A percentile compares a stretch with the other conserved stretches of the same genome.
Conservation (phyloP, 2,797 vertebrate species). For the Enteromius trimaculatus region DNA sequence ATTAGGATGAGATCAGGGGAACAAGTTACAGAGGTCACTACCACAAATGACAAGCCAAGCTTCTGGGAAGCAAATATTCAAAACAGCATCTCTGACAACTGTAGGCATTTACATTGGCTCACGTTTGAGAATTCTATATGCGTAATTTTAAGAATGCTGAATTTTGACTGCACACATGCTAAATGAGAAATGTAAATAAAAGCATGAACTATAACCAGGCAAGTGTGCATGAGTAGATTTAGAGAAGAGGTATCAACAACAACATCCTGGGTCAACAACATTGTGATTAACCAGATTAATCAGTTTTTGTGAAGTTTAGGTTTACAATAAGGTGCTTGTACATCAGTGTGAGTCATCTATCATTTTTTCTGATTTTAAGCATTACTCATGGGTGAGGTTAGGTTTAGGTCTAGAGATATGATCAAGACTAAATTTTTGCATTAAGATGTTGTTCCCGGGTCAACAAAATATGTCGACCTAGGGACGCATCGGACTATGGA, state of each 20-base stretch:
- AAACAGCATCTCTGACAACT: conserved; percentile 25
- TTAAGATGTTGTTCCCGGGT: too few species aligned
- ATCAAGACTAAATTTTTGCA: too few species aligned
- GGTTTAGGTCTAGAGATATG: too few species aligned
- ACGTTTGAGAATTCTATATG: neutral
- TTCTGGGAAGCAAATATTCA: conserved; percentile 2
- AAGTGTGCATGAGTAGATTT: neutral
- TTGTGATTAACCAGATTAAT: too few species aligned
- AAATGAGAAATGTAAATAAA: neutral
- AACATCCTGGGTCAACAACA: too few species aligned
- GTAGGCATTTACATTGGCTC: neutral
- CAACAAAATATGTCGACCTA: too few species aligned
- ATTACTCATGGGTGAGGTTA: too few species aligned
- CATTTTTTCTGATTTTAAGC: too few species aligned
- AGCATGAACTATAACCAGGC: neutral
- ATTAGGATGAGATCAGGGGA: conserved; percentile 70
- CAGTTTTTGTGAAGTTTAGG: too few species aligned
- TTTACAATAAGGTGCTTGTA: too few species aligned
- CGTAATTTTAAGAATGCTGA: neutral
- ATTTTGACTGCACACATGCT: neutral
- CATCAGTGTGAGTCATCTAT: too few species aligned
- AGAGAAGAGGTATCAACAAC: neutral
- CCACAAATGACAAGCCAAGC: conserved; percentile 37
- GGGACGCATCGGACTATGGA: neutral
- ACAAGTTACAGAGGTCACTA: conserved; percentile 74